Evolutionary conservation across 2,888 invertebrate genomes (phyloP).

Genomic region (Peribatodes rhomboidaria): DNA sequence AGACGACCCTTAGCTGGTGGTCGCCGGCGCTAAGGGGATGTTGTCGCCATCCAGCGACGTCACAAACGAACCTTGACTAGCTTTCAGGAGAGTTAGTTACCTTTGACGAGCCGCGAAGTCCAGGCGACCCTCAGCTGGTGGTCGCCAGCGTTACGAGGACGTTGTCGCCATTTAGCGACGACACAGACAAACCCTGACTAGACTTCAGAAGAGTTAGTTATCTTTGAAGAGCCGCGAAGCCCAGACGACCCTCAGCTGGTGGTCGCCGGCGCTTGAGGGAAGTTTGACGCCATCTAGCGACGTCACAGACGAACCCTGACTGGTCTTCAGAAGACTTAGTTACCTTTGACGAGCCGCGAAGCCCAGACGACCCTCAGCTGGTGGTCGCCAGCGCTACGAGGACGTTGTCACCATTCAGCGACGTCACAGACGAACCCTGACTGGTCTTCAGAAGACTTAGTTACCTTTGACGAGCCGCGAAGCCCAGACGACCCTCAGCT

Average conservation of each 20-base stretch:
- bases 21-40: constrained; percentile 93
- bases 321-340: too few species aligned
- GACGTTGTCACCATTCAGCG: constrained; percentile 91
- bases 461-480: constrained; percentile 92
- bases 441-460: too few species aligned
- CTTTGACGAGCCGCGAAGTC: constrained; percentile 95
- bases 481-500: constrained; percentile 97
- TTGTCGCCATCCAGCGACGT: constrained; percentile 89
- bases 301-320: too few species aligned
- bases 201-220: too few species aligned
- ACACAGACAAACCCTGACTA: too few species aligned
- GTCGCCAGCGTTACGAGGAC: constrained; percentile 92
- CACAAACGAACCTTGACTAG: neutral
- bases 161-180: constrained; percentile 77
- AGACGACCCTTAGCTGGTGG: constrained; percentile 96
- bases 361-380: constrained; percentile 98
- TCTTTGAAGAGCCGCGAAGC: constrained; percentile 94
- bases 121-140: constrained; percentile 97
- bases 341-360: constrained; percentile 92
- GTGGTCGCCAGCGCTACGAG: constrained; percentile 93
- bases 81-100: constrained; percentile 48
- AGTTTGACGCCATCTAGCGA: constrained; percentile 90
- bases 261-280: constrained; percentile 94
- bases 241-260: constrained; percentile 97
- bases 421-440: constrained; percentile 89